A percentile compares a stretch with the other conserved stretches of the same genome.
These are phyloP conservation scores for Arvicanthis niloticus DNA, from an alignment of 2,113 vertebrate species.

Conservation along the genomic window DNA sequence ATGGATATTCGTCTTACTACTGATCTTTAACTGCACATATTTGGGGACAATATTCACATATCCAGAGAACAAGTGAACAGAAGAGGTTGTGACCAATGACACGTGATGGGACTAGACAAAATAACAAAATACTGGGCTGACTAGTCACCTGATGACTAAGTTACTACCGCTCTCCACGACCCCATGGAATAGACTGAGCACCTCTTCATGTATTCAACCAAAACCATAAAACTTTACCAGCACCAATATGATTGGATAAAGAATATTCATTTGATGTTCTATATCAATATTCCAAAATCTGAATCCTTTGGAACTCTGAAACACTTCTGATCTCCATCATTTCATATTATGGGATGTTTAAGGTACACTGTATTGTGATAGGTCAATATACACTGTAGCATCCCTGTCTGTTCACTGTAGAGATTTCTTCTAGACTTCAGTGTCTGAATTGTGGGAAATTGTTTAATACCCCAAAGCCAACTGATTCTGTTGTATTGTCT, in stretches of 20 bases:
- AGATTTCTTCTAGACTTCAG: slow-evolving; percentile 9
- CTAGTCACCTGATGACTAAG: background rate
- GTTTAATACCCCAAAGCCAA: background rate
- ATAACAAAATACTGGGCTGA: background rate
- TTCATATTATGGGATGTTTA: background rate
- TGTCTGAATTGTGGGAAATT: background rate
- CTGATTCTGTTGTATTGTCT: background rate
- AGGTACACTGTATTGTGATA: too few relatives aligned
- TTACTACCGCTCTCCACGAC: rapidly evolving
- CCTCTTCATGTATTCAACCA: background rate
- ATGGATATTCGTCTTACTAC: background rate
- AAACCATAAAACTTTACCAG: background rate
- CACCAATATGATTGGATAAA: background rate
- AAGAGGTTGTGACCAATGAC: background rate
- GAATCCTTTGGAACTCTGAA: background rate
- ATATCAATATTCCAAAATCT: background rate
- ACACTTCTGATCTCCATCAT: background rate
- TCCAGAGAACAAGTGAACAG: slow-evolving; percentile 15
- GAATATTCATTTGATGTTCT: too few relatives aligned
- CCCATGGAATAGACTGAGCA: background rate
- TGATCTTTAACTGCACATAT: background rate
- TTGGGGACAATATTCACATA: background rate
- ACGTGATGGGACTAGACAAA: background rate
- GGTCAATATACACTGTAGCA: rapidly evolving
- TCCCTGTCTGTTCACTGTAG: rapidly evolving